These are phyloP conservation scores for Numida meleagris DNA, from an alignment of 2,113 vertebrate genomes.

Conservation along the genomic window DNA sequence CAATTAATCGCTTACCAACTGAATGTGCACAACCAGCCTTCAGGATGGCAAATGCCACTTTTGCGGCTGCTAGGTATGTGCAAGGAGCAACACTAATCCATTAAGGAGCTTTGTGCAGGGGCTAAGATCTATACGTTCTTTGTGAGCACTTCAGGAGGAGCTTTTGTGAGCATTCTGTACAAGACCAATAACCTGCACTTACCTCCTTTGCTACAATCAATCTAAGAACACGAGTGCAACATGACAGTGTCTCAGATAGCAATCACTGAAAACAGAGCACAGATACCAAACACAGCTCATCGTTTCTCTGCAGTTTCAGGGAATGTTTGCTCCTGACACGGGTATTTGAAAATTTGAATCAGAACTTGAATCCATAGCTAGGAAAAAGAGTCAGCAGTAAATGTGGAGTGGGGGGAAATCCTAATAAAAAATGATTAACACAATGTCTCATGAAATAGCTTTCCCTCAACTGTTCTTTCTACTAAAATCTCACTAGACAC, in stretches of 20 bases:
- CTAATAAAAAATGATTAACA: neutral
- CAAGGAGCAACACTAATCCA: neutral
- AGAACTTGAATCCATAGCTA: neutral
- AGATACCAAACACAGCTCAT: neutral
- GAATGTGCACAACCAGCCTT: neutral
- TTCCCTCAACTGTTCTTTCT: neutral
- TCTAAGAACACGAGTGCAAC: neutral
- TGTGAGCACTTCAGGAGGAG: neutral
- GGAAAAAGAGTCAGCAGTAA: neutral
- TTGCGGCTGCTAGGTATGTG: neutral
- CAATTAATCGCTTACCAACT: neutral
- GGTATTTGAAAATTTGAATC: neutral
- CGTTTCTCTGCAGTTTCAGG: neutral
- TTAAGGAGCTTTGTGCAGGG: neutral
- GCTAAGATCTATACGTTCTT: neutral
- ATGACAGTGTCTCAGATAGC: neutral
- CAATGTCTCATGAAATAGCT: conserved; percentile 1
- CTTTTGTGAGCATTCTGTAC: neutral
- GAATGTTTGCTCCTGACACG: neutral
- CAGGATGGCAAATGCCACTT: neutral
- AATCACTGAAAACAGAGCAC: neutral
- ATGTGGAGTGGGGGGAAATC: neutral
- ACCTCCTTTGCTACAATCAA: neutral
- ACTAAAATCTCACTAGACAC: neutral
- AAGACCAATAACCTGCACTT: neutral